Percentiles rank a stretch among this genome's conserved stretches.
phyloP scores from a whole-genome alignment of 2,113 vertebrate species.

The Coturnix japonica region DNA sequence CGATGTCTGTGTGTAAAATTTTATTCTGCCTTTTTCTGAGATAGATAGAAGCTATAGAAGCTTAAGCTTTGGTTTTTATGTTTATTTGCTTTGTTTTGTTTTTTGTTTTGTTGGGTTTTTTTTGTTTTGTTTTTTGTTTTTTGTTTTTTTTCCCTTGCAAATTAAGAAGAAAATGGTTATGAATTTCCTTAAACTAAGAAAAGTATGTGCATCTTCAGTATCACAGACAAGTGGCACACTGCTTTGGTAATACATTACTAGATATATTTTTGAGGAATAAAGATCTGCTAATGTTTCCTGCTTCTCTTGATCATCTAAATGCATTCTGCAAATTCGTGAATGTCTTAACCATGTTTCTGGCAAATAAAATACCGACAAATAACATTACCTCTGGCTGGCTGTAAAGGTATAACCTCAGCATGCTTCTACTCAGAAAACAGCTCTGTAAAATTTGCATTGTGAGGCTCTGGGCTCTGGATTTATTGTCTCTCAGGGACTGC shows the following conservation, averaged over 20 bases:
- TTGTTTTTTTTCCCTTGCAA: neutral
- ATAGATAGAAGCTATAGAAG: rapidly evolving
- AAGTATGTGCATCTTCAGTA: neutral
- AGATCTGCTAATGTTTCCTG: neutral
- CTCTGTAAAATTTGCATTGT: slow-evolving; percentile 8
- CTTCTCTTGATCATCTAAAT: neutral
- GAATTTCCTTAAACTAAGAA: neutral
- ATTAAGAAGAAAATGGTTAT: neutral
- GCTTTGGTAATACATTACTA: rapidly evolving
- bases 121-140: no score
- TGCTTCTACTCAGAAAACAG: neutral
- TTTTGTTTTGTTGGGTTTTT: no score
- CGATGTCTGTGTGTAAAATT: neutral
- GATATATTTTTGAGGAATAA: neutral
- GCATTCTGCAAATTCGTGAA: neutral
- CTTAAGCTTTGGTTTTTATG: neutral
- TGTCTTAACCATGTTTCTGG: neutral
- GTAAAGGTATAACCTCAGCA: neutral
- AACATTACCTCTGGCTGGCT: neutral
- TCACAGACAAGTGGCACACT: neutral
- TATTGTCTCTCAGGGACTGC: neutral
- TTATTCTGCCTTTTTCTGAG: neutral
- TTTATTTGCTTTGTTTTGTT: no score
- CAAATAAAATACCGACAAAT: slow-evolving; percentile 11
- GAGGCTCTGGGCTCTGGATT: neutral